A percentile compares a stretch with the other conserved stretches of the same genome.
Conservation (phyloP, 2,113 vertebrate species). For the Corythornis madagascariensis region DNA sequence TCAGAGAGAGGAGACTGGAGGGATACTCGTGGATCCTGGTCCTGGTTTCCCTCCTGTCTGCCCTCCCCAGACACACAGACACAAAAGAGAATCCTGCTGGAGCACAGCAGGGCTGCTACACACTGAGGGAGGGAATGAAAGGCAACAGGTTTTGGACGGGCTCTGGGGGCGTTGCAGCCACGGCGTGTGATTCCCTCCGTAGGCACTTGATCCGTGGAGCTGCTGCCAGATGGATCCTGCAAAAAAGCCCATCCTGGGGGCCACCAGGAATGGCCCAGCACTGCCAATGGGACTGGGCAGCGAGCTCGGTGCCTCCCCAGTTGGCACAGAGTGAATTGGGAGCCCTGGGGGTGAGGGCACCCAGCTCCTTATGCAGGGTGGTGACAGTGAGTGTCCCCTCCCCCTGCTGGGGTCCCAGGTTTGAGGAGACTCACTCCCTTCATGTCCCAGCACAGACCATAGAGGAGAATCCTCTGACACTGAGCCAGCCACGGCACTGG, state of each 20-base stretch:
- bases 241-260: neutral
- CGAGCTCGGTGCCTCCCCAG: neutral
- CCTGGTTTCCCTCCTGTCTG: neutral
- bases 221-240: neutral
- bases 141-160: neutral
- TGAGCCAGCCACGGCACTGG: neutral
- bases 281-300: neutral
- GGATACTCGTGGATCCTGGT: neutral
- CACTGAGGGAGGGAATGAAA: neutral
- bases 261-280: neutral
- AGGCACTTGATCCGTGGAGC: slow-evolving; percentile 70
- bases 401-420: neutral
- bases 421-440: neutral
- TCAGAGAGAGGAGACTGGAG: neutral
- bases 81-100: neutral
- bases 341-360: neutral
- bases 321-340: neutral
- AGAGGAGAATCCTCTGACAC: neutral
- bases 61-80: neutral
- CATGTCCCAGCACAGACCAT: fast-evolving
- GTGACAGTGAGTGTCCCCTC: fast-evolving
- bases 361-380: neutral
- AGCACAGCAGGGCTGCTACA: neutral
- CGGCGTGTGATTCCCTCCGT: neutral
- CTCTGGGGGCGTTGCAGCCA: neutral